Base-by-base conservation (phyloP, 2,888 invertebrate genomes). In the Tetranychus truncatus region DNA sequence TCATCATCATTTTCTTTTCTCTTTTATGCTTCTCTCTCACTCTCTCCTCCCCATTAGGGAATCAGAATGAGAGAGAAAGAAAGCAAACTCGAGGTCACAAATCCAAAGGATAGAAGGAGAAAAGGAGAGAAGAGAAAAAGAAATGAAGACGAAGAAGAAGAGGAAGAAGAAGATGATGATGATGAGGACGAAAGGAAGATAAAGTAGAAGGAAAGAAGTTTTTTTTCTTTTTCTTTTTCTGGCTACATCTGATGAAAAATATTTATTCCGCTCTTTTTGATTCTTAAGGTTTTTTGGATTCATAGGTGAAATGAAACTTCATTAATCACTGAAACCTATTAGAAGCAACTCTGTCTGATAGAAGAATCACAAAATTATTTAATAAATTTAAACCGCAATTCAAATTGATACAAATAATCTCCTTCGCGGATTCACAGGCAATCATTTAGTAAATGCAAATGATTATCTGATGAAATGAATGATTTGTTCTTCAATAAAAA, bases 1-100 rank as follows among this genome's bases (percentile, higher is more conserved):
- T 46, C 15, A 46, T 46, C 46, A 46, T 46, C 55, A n/a, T n/a
- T n/a, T 15, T 55, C 55, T 15, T 55, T 15, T 15, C 15, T 15
- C 55, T 55, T 15, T 15, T 55, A 9, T 55, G 6, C 55, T 55
- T 55, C 45, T 73, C 73, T 20, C 73, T 73, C 73, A 45, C 73
- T 45, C 73, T 45, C 73, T 73, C 73, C 45, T 45, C 45, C 4
- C 1, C 45, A 44, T n/a, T 69, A 34, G 18, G 69, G 69, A 18
- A 24, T 18, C 18, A 15, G 66, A 66, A n/a, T 18, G 66, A 24
- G 24, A 24, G 24, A 24, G 24, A 24, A 24, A 24, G 24, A 24
- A 2, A 24, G 24, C 2, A 24, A 24, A 24, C 24, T 24, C 24
- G 24, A 24, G 24, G 24, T 24, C 24, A 24, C 24, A 24, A n/a